phyloP scores from a whole-genome alignment of 2,888 invertebrate genomes.

The Galerucella nymphaeae region DNA sequence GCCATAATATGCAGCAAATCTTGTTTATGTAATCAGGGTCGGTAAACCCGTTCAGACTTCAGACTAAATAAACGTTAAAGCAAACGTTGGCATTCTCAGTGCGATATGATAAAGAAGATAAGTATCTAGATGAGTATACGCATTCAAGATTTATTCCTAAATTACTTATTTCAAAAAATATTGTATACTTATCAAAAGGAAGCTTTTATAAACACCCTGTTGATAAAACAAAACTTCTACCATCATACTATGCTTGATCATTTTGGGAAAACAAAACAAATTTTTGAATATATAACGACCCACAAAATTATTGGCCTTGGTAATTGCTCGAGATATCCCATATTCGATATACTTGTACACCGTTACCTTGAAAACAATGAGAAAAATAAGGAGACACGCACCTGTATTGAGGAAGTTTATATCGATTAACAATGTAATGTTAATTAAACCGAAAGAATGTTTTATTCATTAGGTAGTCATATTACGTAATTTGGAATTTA shows the following conservation, averaged over 20 bases:
- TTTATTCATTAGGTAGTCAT: constrained; percentile 10
- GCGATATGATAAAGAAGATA: neutral
- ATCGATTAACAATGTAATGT: constrained; percentile 14
- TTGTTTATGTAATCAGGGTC: constrained; percentile 37
- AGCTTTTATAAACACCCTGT: neutral
- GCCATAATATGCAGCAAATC: constrained; percentile 1
- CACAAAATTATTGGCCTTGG: neutral
- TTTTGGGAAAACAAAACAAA: neutral
- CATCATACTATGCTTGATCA: too few species aligned
- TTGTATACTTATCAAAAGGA: too few species aligned
- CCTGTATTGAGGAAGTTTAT: neutral
- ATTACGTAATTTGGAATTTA: neutral
- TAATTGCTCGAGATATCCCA: neutral
- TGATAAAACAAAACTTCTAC: neutral
- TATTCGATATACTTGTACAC: neutral
- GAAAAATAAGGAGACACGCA: neutral
- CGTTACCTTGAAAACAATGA: constrained; percentile 3
- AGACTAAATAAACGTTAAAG: constrained; percentile 37
- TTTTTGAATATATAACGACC: neutral
- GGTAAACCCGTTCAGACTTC: constrained; percentile 26
- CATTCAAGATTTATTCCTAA: too few species aligned
- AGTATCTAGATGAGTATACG: too few species aligned
- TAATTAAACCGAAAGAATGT: constrained; percentile 4
- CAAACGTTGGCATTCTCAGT: neutral
- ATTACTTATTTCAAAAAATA: too few species aligned